Conservation (phyloP, 2,888 invertebrate genomes). For the Adelphocoris suturalis region DNA sequence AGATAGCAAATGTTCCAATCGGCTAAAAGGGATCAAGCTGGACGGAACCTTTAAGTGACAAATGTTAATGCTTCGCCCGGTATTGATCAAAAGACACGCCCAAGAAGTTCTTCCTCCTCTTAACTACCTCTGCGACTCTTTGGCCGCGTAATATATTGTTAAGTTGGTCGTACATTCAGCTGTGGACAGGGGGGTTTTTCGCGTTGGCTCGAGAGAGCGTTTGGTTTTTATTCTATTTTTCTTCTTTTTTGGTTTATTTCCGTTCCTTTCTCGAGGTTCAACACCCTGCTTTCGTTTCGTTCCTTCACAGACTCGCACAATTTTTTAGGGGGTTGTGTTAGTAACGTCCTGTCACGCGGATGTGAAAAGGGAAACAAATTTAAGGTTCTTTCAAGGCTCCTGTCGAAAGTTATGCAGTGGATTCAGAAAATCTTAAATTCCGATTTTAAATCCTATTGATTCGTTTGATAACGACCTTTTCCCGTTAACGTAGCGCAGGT, state of each 20-base stretch:
- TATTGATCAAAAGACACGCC: constrained; percentile 66
- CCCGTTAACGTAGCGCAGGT: no score
- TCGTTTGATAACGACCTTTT: no score
- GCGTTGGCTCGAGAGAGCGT: neutral
- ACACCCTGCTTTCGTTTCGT: neutral
- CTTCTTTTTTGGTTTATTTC: constrained; percentile 7
- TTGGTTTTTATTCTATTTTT: neutral
- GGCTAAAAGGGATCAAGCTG: neutral
- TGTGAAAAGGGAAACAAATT: no score
- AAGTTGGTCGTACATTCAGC: constrained; percentile 43
- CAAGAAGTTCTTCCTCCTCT: constrained; percentile 54
- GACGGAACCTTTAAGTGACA: constrained; percentile 60
- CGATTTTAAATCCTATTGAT: no score
- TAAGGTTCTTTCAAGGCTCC: no score
- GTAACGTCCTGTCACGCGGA: no score
- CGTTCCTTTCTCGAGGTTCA: constrained; percentile 21
- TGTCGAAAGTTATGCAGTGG: no score
- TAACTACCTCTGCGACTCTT: neutral
- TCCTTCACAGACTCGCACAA: neutral
- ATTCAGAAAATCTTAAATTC: no score
- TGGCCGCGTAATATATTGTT: constrained; percentile 46
- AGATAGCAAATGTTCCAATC: constrained; percentile 64
- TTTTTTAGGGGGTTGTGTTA: no score
- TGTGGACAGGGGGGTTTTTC: constrained; percentile 41
- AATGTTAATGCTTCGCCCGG: constrained; percentile 63